A percentile compares a stretch with the other conserved stretches of the same genome.
Conservation (phyloP, 2,797 vertebrate genomes). For the Schizopygopsis pylzovi region DNA sequence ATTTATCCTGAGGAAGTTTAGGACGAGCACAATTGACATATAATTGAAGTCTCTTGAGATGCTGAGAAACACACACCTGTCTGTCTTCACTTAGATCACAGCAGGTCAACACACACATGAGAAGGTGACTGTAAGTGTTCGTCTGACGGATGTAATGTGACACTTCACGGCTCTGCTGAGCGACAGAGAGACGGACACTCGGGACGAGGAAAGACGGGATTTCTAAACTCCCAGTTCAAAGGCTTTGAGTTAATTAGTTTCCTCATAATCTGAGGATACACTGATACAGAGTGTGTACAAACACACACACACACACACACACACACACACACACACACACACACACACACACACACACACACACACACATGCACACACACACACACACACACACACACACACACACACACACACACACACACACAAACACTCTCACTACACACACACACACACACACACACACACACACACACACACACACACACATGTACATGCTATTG, state of each 20-base stretch:
- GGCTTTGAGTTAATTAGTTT: conserved; percentile 77
- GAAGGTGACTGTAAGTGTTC: neutral
- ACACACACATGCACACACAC: too few species aligned
- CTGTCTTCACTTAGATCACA: too few species aligned
- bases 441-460: too few species aligned
- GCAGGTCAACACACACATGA: neutral
- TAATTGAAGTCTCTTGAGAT: neutral
- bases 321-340: too few species aligned
- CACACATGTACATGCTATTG: too few species aligned
- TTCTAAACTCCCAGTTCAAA: conserved; percentile 61
- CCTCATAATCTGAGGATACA: conserved; percentile 77
- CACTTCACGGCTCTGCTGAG: neutral
- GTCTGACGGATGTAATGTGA: conserved; percentile 12
- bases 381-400: too few species aligned
- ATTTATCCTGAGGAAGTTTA: neutral
- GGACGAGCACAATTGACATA: neutral
- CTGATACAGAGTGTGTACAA: conserved; percentile 74
- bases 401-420: too few species aligned
- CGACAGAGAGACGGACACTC: conserved; percentile 60
- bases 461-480: too few species aligned
- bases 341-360: too few species aligned
- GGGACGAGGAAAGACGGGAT: conserved; percentile 35
- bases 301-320: conserved; percentile 49
- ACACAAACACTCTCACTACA: too few species aligned
- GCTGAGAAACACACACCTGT: conserved; percentile 13